Percentiles rank a stretch among this genome's conserved stretches.
phyloP scores from a whole-genome alignment of 2,113 vertebrate species.

The Clarias gariepinus region DNA sequence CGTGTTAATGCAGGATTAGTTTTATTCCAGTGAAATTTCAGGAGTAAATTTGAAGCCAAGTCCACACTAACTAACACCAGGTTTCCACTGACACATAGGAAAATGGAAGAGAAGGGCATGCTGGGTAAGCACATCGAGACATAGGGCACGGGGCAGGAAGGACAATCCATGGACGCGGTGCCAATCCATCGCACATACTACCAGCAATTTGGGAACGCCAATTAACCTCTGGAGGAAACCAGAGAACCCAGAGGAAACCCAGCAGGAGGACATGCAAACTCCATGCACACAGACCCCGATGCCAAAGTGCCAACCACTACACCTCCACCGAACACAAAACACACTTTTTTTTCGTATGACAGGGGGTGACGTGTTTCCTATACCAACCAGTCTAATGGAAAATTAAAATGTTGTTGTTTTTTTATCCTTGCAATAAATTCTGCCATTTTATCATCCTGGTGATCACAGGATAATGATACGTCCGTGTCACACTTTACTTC shows the following conservation, averaged over 20 bases:
- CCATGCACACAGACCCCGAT: too few relatives aligned
- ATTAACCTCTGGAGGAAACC: too few relatives aligned
- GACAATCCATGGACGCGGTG: too few relatives aligned
- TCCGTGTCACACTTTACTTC: not conserved
- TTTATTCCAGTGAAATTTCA: not conserved
- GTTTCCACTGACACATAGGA: not conserved
- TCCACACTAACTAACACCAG: not conserved
- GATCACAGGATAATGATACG: not conserved
- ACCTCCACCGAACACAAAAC: not conserved
- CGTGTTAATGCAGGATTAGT: not conserved
- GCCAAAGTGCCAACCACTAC: too few relatives aligned
- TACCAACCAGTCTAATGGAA: not conserved
- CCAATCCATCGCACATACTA: too few relatives aligned
- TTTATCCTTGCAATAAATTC: not conserved
- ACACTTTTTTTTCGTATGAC: not conserved
- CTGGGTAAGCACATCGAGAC: not conserved
- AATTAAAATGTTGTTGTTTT: not conserved
- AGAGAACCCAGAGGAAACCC: too few relatives aligned
- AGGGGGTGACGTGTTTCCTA: not conserved
- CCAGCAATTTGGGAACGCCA: too few relatives aligned
- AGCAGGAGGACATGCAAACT: too few relatives aligned
- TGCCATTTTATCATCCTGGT: not conserved
- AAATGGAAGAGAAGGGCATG: not conserved
- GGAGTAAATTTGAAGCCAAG: not conserved
- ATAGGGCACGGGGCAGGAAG: too few relatives aligned